Conservation (phyloP, 1,140 invertebrate genomes). For the Papilio dardanus region DNA sequence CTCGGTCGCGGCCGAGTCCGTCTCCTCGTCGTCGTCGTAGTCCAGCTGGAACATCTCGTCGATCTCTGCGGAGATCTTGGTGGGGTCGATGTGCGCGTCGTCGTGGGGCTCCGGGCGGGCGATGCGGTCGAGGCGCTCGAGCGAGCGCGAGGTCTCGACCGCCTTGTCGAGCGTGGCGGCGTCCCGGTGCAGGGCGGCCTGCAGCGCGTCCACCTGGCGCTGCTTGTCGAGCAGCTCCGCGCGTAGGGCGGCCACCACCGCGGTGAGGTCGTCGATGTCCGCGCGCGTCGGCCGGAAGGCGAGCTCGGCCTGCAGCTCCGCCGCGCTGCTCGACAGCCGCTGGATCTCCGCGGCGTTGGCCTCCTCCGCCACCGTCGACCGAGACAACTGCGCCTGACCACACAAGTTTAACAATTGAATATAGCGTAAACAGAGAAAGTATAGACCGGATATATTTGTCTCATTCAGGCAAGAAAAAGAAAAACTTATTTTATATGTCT, state of each 20-base stretch:
- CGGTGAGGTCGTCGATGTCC: slow-evolving; percentile 68
- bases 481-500: too few relatives aligned
- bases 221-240: slow-evolving; percentile 59
- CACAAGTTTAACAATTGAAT: background rate
- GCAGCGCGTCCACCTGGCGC: slow-evolving; percentile 51
- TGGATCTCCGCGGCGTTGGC: slow-evolving; percentile 73
- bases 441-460: too few relatives aligned
- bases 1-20: slow-evolving; percentile 66
- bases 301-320: slow-evolving; percentile 75
- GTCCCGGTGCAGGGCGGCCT: slow-evolving; percentile 41
- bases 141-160: slow-evolving; percentile 55
- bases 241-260: slow-evolving; percentile 58
- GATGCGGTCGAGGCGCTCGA: slow-evolving; percentile 49
- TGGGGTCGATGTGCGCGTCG: slow-evolving; percentile 56
- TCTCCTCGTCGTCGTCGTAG: slow-evolving; percentile 71
- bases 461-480: too few relatives aligned
- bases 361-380: slow-evolving; percentile 68
- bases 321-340: slow-evolving; percentile 64
- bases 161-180: slow-evolving; percentile 53
- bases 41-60: slow-evolving; percentile 75
- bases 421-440: too few relatives aligned
- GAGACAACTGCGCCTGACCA: slow-evolving; percentile 65
- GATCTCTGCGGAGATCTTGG: slow-evolving; percentile 67
- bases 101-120: slow-evolving; percentile 24
- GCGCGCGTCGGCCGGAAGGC: slow-evolving; percentile 70